phyloP scores from a whole-genome alignment of 2,113 vertebrate species.

The Saguinus imperator region DNA sequence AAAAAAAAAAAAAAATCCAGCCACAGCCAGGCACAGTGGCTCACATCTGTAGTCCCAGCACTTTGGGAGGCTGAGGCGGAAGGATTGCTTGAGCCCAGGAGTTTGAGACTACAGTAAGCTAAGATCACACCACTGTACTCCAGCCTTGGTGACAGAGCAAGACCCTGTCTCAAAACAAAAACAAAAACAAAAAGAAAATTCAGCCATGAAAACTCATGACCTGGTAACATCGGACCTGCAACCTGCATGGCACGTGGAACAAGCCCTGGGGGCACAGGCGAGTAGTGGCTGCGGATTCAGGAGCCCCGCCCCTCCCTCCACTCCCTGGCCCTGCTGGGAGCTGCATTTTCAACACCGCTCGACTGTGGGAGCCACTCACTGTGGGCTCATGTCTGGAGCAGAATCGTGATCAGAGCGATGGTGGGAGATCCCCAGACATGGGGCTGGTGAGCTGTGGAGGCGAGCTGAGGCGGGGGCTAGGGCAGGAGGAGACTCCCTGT shows the following conservation, averaged over 20 bases:
- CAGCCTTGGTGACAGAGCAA: too few relatives aligned
- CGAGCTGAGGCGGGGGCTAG: not conserved
- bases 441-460: not conserved
- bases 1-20: not conserved
- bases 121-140: too few relatives aligned
- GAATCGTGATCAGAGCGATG: not conserved
- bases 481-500: not conserved
- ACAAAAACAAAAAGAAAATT: too few relatives aligned
- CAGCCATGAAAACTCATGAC: not conserved
- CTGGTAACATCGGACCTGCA: not conserved
- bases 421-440: not conserved
- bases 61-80: too few relatives aligned
- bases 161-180: too few relatives aligned
- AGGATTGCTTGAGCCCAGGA: too few relatives aligned
- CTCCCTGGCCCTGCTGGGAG: not conserved
- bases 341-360: not conserved
- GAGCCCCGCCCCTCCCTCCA: too few relatives aligned
- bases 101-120: too few relatives aligned
- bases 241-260: not conserved
- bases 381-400: not conserved
- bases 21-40: too few relatives aligned
- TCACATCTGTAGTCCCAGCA: too few relatives aligned
- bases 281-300: too few relatives aligned
- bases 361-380: not conserved
- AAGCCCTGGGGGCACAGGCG: not conserved